A percentile compares a stretch with the other conserved stretches of the same genome.
Conservation (phyloP, 2,888 invertebrate genomes). For the Tetranychus piercei region DNA sequence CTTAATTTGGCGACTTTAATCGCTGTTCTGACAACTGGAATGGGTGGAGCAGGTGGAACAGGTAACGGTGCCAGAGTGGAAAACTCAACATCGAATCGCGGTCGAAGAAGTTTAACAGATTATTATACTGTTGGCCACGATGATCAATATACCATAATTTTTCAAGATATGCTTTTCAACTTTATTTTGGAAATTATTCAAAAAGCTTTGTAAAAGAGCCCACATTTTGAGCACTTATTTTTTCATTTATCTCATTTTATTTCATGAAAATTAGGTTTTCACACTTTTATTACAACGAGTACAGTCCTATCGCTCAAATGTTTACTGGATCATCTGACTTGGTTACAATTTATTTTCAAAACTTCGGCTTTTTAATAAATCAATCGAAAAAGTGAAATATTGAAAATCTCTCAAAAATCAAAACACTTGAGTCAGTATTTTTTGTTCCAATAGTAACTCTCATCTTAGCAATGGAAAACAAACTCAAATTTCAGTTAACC, state of each 20-base stretch:
- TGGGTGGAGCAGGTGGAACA: background rate
- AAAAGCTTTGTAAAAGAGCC: no score
- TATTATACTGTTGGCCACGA: background rate
- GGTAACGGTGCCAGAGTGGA: background rate
- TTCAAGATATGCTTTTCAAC: background rate
- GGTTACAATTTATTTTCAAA: no score
- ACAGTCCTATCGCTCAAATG: background rate
- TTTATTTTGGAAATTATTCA: background rate
- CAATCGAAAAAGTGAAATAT: no score
- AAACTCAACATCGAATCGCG: background rate
- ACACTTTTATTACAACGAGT: background rate
- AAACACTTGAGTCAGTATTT: no score
- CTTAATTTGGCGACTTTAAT: background rate
- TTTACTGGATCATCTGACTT: no score
- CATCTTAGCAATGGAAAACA: no score
- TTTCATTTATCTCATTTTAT: background rate
- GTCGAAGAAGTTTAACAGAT: background rate
- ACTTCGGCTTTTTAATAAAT: no score
- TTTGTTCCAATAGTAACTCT: no score
- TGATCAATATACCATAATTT: background rate
- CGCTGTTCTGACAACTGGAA: background rate
- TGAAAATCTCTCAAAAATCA: no score
- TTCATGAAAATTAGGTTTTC: background rate
- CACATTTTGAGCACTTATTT: background rate
- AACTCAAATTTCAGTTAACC: no score